Evolutionary conservation across 2,888 invertebrate species (phyloP), one percentile per base, ranked within the genome.

Genomic region (Chaetogeoica ovagalla): DNA sequence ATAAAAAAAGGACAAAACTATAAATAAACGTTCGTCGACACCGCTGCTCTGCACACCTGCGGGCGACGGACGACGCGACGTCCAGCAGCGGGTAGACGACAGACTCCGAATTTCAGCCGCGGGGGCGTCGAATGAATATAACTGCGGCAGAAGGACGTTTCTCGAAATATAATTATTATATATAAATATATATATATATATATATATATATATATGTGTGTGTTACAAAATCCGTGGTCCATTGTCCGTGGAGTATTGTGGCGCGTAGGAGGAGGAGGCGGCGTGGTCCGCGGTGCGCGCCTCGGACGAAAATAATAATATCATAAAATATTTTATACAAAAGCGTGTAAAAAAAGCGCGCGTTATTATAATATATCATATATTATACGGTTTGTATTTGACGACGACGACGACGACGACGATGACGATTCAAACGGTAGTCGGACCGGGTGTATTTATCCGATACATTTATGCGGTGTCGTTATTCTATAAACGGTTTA

Each of bases 301-400:
- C n/a, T 66, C 17, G 60, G 72, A 43, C 60, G 72, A 23, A 72
- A n/a, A n/a, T n/a, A n/a, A 71, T 59, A 71, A 30, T 30, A 30
- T 30, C 1, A 23, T 11, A 19, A 60, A 71, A 30, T 30, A 30
- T 30, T 2, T 30, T 30, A 30, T n/a, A n/a, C n/a, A n/a, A n/a
- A n/a, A n/a, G n/a, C n/a, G 59, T 39, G 39, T 43, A 39, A 59
- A 71, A 43, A 71, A 43, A 59, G 43, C 55, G 21, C 21, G 57
- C 39, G 39, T 19, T 30, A 43, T 30, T 30, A 30, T 30, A 2
- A 11, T 43, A 43, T 43, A 11, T 43, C n/a, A 43, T 11, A 11
- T 43, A 43, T 43, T 43, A 9, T 11, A 9, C 6, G n/a, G n/a
- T 43, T 43, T 43, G 7, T 43, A 9, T 43, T 43, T 11, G 43